Conservation (phyloP, 2,888 invertebrate species). For the Rhingia rostrata region DNA sequence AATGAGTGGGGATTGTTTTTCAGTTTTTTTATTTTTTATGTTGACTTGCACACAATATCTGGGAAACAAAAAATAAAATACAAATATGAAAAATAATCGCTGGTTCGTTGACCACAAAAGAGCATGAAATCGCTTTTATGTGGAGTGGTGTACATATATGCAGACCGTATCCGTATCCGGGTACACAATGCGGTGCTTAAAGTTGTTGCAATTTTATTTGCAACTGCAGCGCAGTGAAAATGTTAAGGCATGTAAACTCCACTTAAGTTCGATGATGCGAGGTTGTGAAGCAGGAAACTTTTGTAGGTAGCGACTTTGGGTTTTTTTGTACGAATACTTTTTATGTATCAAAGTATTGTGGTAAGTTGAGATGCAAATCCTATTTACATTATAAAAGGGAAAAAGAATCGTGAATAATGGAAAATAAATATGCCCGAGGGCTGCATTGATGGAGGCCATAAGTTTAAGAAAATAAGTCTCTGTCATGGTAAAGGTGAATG, state of each 20-base stretch:
- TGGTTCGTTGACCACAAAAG: conserved; percentile 66
- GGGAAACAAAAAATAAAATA: too few relatives aligned
- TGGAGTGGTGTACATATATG: background rate
- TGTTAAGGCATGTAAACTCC: background rate
- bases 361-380: background rate
- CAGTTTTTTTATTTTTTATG: background rate
- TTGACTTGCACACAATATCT: conserved; percentile 24
- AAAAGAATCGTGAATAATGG: background rate
- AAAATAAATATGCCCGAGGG: too few relatives aligned
- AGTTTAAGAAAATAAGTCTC: too few relatives aligned
- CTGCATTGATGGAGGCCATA: too few relatives aligned
- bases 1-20: background rate
- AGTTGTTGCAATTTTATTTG: background rate
- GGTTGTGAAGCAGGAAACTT: background rate
- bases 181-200: background rate
- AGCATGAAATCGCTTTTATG: conserved; percentile 36
- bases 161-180: background rate
- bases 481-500: too few relatives aligned
- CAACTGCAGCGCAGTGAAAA: background rate
- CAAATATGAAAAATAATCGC: conserved; percentile 15
- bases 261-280: conserved; percentile 2
- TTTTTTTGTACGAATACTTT: background rate
- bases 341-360: background rate
- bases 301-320: background rate
- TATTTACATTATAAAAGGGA: background rate